A percentile compares a stretch with the other conserved stretches of the same genome.
These are phyloP conservation scores for Pocillopora meandrina DNA, from an alignment of 92 coral and sea anemone species.

Conservation along the genomic window DNA sequence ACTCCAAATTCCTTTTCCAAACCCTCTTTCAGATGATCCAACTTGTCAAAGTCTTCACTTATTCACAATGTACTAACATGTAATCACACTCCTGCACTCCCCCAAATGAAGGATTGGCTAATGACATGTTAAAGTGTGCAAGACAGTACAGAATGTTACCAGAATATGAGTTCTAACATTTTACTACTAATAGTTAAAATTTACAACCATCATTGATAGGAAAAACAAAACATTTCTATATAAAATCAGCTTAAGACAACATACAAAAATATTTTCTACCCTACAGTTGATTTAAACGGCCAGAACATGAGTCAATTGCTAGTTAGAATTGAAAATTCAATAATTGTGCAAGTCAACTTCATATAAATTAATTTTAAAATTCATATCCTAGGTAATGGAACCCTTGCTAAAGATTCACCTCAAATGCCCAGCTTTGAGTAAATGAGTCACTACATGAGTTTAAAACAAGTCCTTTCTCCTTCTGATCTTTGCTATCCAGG, in stretches of 20 bases:
- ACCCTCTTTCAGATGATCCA: too few relatives aligned
- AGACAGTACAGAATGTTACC: too few relatives aligned
- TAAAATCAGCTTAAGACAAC: slow-evolving; percentile 1
- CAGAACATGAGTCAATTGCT: not conserved
- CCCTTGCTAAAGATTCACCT: slow-evolving; percentile 71
- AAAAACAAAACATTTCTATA: not conserved
- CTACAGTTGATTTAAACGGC: not conserved
- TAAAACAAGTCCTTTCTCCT: slow-evolving; percentile 79
- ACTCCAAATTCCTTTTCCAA: too few relatives aligned
- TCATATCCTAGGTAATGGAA: slow-evolving; percentile 17
- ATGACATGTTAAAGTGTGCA: too few relatives aligned
- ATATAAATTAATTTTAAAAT: not conserved
- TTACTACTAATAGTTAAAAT: not conserved
- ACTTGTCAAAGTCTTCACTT: too few relatives aligned
- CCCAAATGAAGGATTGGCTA: too few relatives aligned
- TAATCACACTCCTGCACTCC: too few relatives aligned
- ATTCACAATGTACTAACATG: too few relatives aligned
- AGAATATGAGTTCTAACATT: not conserved
- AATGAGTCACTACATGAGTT: slow-evolving; percentile 64
- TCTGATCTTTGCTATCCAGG: slow-evolving; percentile 80
- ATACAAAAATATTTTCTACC: slow-evolving; percentile 15
- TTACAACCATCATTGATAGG: not conserved
- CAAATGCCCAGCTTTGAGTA: slow-evolving; percentile 86
- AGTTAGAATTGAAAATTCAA: not conserved
- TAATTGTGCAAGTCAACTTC: not conserved